phyloP scores from a whole-genome alignment of 1,140 invertebrate species.

The Wasmannia auropunctata region DNA sequence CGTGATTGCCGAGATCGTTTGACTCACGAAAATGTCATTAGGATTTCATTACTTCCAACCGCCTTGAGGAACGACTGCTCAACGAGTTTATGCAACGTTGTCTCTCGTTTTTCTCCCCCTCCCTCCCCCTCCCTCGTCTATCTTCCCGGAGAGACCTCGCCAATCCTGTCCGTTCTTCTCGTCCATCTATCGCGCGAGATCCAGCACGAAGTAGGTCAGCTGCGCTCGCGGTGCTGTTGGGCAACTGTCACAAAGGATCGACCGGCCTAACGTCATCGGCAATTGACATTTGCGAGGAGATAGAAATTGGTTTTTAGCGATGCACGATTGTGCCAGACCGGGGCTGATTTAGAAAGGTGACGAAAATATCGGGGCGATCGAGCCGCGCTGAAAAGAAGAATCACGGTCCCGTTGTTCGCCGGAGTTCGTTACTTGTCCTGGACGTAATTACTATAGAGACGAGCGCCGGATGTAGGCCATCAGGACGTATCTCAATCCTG shows the following conservation, averaged over 20 bases:
- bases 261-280: constrained; percentile 67
- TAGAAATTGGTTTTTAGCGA: constrained; percentile 55
- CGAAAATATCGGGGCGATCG: constrained; percentile 43
- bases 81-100: constrained; percentile 74
- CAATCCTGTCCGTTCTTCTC: constrained; percentile 31
- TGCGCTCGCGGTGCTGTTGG: constrained; percentile 55
- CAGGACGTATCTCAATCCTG: not conserved
- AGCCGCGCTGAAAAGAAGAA: constrained; percentile 22
- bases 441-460: not conserved
- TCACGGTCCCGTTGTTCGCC: not conserved
- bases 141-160: not conserved
- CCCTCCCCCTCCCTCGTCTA: not conserved
- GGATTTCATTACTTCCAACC: constrained; percentile 79
- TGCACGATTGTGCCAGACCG: constrained; percentile 44
- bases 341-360: constrained; percentile 32
- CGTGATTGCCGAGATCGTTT: constrained; percentile 77
- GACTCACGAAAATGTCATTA: constrained; percentile 83
- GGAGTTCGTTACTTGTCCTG: not conserved
- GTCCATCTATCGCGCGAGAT: constrained; percentile 53
- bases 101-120: constrained; percentile 43
- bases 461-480: not conserved
- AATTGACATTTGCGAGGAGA: constrained; percentile 69
- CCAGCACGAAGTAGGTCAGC: constrained; percentile 72
- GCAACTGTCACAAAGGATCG: constrained; percentile 69
- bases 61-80: constrained; percentile 69